phyloP scores from a whole-genome alignment of 2,797 vertebrate genomes.

The Protonibea diacanthus region DNA sequence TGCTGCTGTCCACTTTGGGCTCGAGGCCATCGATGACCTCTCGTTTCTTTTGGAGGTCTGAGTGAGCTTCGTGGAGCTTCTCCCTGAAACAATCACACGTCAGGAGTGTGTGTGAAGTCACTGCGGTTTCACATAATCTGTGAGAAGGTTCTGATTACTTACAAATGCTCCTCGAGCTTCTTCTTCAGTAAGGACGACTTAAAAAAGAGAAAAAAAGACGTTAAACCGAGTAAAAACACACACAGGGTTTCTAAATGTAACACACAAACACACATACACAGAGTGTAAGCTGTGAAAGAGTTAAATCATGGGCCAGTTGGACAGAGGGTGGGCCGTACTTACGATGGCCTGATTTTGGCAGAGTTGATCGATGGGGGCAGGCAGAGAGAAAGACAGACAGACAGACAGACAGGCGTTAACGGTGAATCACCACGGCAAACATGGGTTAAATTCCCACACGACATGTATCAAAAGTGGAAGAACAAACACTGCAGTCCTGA shows the following conservation, averaged over 20 bases:
- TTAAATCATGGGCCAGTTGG: conserved; percentile 75
- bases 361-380: conserved; percentile 52
- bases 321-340: conserved; percentile 80
- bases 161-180: conserved; percentile 94
- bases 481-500: conserved; percentile 31
- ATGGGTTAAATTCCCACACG: conserved; percentile 73
- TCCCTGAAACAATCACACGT: conserved; percentile 79
- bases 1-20: conserved; percentile 85
- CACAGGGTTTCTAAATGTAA: not conserved
- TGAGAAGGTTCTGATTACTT: conserved; percentile 74
- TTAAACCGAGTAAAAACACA: not conserved
- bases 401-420: conserved; percentile 79
- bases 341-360: conserved; percentile 86
- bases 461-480: conserved; percentile 45
- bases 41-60: conserved; percentile 91
- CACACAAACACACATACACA: conserved; percentile 15
- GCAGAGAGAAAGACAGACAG: conserved; percentile 69
- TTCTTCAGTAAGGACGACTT: conserved; percentile 91
- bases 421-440: conserved; percentile 82
- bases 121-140: not conserved
- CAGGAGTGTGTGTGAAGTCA: not conserved
- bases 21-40: conserved; percentile 92
- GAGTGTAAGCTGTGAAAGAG: conserved; percentile 32
- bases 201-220: conserved; percentile 8
- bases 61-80: conserved; percentile 91